Evolutionary conservation across 2,113 vertebrate species (phyloP).

Genomic region (Martes martes): DNA sequence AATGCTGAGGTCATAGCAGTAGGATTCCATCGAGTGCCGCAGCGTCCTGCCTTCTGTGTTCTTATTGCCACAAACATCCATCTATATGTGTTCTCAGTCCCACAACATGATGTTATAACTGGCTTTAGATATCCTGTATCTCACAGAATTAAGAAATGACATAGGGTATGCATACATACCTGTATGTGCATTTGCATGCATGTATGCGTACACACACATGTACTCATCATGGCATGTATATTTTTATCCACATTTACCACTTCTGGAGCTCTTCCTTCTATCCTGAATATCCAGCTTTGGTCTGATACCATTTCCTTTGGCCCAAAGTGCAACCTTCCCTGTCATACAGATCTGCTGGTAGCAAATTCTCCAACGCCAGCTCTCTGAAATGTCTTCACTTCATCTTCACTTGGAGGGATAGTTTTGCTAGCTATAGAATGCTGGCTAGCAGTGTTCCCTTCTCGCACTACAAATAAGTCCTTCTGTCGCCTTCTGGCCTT

Average conservation of each 20-base stretch:
- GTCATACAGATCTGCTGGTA: too few relatives aligned
- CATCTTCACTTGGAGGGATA: background rate
- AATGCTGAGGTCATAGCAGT: background rate
- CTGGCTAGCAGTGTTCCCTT: background rate
- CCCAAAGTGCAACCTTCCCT: background rate
- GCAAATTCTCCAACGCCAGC: background rate
- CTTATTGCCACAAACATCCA: background rate
- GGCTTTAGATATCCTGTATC: background rate
- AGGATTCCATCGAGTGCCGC: background rate
- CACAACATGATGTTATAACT: background rate
- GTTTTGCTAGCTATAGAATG: background rate
- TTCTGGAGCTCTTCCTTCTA: background rate
- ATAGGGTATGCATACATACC: background rate
- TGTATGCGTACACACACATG: too few relatives aligned
- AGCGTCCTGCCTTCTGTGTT: background rate
- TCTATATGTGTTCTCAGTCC: background rate
- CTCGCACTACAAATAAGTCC: background rate
- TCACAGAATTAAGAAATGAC: background rate
- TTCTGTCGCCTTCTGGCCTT: too few relatives aligned
- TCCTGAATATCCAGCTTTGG: background rate
- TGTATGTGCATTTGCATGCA: background rate
- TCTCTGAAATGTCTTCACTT: background rate
- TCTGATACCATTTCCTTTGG: background rate
- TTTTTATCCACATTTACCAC: background rate
- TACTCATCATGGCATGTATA: fast-evolving